A percentile compares a stretch with the other conserved stretches of the same genome.
These are phyloP conservation scores for Priocnemis perturbator DNA, from an alignment of 2,888 invertebrate species.

Conservation along the genomic window DNA sequence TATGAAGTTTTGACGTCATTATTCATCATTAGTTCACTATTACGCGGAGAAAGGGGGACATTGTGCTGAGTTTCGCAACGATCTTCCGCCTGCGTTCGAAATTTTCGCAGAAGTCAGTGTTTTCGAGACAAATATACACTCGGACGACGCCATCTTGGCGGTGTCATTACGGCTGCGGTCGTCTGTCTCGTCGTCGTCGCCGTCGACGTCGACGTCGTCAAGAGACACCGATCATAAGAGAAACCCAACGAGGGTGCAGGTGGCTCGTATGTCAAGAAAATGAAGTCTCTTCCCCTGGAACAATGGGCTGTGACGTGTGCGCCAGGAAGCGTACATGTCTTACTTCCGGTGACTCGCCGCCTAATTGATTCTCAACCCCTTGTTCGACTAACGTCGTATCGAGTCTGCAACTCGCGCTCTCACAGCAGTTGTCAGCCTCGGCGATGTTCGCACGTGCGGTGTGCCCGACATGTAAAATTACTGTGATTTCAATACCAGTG, in stretches of 20 bases:
- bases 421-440: no score
- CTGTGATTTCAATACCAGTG: no score
- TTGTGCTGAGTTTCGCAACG: background rate
- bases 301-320: constrained; percentile 60
- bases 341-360: constrained; percentile 61
- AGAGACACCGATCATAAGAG: constrained; percentile 37
- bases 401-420: constrained; percentile 13
- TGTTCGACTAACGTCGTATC: constrained; percentile 43
- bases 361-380: constrained; percentile 60
- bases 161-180: background rate
- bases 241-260: constrained; percentile 62
- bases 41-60: background rate
- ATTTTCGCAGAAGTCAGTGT: background rate
- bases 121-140: background rate
- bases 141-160: constrained; percentile 7
- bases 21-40: background rate
- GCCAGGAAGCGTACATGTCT: constrained; percentile 57
- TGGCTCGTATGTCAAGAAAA: constrained; percentile 64
- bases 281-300: constrained; percentile 63
- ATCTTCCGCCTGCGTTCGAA: background rate
- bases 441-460: no score
- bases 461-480: no score
- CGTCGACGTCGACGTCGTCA: constrained; percentile 24
- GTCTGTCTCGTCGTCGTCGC: constrained; percentile 14
- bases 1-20: no score